Evolutionary conservation across 2,797 vertebrate species (phyloP).

Genomic region (Gymnoscopelus braueri): DNA sequence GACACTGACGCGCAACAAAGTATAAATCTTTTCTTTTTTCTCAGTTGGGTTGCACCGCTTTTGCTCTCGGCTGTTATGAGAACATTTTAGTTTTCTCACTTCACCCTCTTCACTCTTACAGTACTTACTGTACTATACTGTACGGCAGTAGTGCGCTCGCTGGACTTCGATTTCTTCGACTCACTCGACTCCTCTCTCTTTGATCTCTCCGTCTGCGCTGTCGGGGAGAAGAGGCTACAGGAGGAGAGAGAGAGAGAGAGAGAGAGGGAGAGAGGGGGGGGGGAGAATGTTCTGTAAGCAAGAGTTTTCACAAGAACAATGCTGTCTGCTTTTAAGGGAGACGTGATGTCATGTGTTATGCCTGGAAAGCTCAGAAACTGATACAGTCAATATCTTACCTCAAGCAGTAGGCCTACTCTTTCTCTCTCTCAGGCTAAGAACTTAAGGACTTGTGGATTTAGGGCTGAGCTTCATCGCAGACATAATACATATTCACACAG

Average conservation of each 20-base stretch:
- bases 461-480: conserved; percentile 43
- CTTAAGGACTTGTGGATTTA: conserved; percentile 41
- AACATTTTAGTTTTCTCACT: too few relatives aligned
- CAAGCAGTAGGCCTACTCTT: not conserved
- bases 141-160: too few relatives aligned
- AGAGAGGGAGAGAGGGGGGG: conserved; percentile 31
- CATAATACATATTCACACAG: conserved; percentile 63
- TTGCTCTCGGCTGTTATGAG: too few relatives aligned
- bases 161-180: too few relatives aligned
- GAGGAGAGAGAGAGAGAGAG: conserved; percentile 41
- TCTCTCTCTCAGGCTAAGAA: conserved; percentile 31
- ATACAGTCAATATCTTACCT: conserved; percentile 58
- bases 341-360: conserved; percentile 68
- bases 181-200: too few relatives aligned
- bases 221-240: conserved; percentile 29
- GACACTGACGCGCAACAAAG: too few relatives aligned
- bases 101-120: too few relatives aligned
- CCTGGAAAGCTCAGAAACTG: conserved; percentile 56
- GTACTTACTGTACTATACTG: too few relatives aligned
- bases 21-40: too few relatives aligned
- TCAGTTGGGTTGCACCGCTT: too few relatives aligned
- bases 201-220: too few relatives aligned
- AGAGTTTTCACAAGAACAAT: conserved; percentile 61
- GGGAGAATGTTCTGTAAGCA: conserved; percentile 52
- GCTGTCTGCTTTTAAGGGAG: conserved; percentile 61